Base-by-base conservation (phyloP, 2,797 vertebrate genomes). In the Phoeniculus purpureus region DNA sequence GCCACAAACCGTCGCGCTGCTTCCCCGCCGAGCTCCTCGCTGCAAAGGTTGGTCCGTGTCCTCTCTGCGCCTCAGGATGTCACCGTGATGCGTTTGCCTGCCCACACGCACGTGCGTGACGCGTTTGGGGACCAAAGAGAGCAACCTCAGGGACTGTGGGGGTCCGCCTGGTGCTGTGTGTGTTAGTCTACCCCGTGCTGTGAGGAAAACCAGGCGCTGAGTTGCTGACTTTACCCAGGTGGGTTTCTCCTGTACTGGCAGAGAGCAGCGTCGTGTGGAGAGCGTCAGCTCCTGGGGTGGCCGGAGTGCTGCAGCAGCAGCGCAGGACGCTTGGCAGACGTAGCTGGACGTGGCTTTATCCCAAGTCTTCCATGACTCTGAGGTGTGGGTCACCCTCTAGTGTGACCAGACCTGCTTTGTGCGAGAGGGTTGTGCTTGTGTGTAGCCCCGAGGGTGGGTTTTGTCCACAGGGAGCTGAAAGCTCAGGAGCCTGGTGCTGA, bases 41-140 rank as follows among this genome's bases (percentile, higher is more conserved):
- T 31, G 50, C 67, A 61, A n/a, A 89, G 73, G 20, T 75, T 75
- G 70, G 18, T 75, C 78, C 0, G 1, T 55, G 61, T 80, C 72
- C 75, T 92, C 21, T 27, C 68, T 70, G 71, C 64, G 31, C 60
- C 60, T 18, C 2, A 10, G 81, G 59, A 13, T 56, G 74, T 70
- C 60, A 27, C 62, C 61, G 68, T 64, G 55, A 14, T 67, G 80
- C 43, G 5, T 54, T 72, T 81, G 58, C 47, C 68, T 80, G 23
- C 52, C 83, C 74, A 72, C n/a, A 71, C 55, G 67, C 58, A 65
- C 51, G 58, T 16, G 54, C 6, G 0, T 21, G 17, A 5, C 32
- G 62, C 68, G 71, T 74, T 93, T 92, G 60, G 48, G 88, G 93
- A 93, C 87, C 93, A 88, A 94, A 88, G 86, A 68, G 59, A 88